Percentiles rank a stretch among this genome's conserved stretches.
Evolutionary conservation across 2,888 invertebrate genomes (phyloP).

Genomic region (Sepiola atlantica): DNA sequence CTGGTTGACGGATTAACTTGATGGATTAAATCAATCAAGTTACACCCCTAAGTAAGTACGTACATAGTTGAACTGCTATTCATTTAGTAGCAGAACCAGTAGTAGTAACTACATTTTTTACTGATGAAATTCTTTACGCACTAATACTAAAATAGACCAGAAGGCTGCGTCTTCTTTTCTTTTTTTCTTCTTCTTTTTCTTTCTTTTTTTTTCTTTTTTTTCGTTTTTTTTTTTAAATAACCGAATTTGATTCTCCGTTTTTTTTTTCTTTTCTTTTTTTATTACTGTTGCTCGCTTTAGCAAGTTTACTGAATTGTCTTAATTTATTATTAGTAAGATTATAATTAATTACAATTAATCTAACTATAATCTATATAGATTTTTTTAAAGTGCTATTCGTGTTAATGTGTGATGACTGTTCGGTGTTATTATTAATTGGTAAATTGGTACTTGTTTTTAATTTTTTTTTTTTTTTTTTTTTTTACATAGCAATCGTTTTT

Average conservation of each 20-base stretch:
- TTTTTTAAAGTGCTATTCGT: background rate
- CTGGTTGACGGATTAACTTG: background rate
- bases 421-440: background rate
- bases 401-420: background rate
- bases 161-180: background rate
- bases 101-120: background rate
- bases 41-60: slow-evolving; percentile 24
- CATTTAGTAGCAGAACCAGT: background rate
- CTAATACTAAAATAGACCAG: background rate
- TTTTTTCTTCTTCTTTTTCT: too few species aligned
- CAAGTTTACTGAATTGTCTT: background rate
- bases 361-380: background rate
- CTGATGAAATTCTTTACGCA: background rate
- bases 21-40: slow-evolving; percentile 10
- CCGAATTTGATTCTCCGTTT: background rate
- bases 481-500: background rate
- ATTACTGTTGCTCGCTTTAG: background rate
- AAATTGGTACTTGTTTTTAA: background rate
- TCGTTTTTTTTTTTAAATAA: background rate
- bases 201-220: too few species aligned
- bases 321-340: background rate
- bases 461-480: background rate
- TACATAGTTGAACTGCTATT: background rate
- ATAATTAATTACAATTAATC: too few species aligned
- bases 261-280: too few species aligned